These are phyloP conservation scores for Parazoanthus swiftii DNA, from an alignment of 92 coral and sea anemone genomes.

Conservation along the genomic window DNA sequence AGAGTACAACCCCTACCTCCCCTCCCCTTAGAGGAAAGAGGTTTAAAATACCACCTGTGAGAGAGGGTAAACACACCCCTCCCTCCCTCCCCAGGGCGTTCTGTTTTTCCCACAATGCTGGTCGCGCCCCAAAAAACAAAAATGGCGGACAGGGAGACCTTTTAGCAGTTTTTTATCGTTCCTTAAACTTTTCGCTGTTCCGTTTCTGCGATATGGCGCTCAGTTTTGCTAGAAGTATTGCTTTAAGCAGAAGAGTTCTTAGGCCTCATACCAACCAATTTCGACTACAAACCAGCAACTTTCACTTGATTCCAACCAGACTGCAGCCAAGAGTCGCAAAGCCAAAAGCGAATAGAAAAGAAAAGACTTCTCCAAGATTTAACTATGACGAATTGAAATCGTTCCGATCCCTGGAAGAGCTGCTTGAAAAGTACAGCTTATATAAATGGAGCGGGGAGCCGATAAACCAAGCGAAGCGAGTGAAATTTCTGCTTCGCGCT, in stretches of 20 bases:
- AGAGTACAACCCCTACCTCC: too few relatives aligned
- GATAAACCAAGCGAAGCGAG: constrained; percentile 25
- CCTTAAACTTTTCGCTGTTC: not conserved
- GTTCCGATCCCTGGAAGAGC: constrained; percentile 17
- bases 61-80: too few relatives aligned
- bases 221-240: not conserved
- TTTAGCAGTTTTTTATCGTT: not conserved
- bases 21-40: too few relatives aligned
- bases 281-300: not conserved
- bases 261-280: not conserved
- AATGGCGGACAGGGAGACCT: not conserved
- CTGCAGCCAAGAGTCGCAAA: not conserved
- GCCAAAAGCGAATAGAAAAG: not conserved
- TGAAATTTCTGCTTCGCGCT: constrained; percentile 40
- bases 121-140: not conserved
- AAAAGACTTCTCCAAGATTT: not conserved
- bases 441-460: constrained; percentile 37
- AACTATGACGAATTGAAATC: constrained; percentile 9
- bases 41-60: too few relatives aligned
- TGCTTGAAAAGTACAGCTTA: constrained; percentile 45
- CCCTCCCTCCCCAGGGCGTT: too few relatives aligned
- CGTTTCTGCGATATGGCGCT: not conserved
- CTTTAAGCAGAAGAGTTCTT: not conserved
- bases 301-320: not conserved
- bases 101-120: constrained; percentile 6